Conservation (phyloP, 2,797 vertebrate genomes). For the Florisuga fusca region DNA sequence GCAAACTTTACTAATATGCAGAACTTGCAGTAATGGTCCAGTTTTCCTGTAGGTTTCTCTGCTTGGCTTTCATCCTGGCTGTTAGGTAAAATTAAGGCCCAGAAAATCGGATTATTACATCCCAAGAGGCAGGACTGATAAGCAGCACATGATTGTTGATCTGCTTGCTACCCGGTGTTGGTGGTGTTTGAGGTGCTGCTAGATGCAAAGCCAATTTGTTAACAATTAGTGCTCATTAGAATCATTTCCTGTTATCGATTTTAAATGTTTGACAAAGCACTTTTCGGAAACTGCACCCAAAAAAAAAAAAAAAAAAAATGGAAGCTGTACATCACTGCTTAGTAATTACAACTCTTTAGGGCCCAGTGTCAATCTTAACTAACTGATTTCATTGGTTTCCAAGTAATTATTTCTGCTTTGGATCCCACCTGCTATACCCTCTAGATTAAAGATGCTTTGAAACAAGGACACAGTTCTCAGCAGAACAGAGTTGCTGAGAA, state of each 20-base stretch:
- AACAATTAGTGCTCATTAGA: conserved; percentile 90
- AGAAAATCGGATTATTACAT: conserved; percentile 89
- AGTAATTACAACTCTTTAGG: conserved; percentile 68
- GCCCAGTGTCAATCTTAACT: conserved; percentile 61
- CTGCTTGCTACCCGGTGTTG: conserved; percentile 74
- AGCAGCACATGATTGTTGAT: conserved; percentile 86
- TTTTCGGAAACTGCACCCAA: conserved; percentile 49
- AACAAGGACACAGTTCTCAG: conserved; percentile 62
- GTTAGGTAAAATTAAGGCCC: conserved; percentile 87
- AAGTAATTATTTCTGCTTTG: conserved; percentile 76
- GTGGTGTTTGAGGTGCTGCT: conserved; percentile 76
- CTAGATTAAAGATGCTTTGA: conserved; percentile 63
- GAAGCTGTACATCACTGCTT: conserved; percentile 31
- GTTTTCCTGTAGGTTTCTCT: conserved; percentile 72
- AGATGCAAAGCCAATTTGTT: conserved; percentile 89
- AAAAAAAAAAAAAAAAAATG: not conserved
- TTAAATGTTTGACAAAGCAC: conserved; percentile 73
- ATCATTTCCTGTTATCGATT: conserved; percentile 78
- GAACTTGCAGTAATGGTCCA: conserved; percentile 36
- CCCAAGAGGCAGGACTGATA: conserved; percentile 82
- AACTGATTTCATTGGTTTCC: conserved; percentile 63
- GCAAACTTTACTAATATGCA: conserved; percentile 58
- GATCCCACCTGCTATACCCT: conserved; percentile 63
- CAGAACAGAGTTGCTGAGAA: conserved; percentile 49
- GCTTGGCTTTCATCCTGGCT: conserved; percentile 80